These are phyloP conservation scores for Benitochromis conjunctus DNA, from an alignment of 2,113 vertebrate genomes.

Conservation along the genomic window DNA sequence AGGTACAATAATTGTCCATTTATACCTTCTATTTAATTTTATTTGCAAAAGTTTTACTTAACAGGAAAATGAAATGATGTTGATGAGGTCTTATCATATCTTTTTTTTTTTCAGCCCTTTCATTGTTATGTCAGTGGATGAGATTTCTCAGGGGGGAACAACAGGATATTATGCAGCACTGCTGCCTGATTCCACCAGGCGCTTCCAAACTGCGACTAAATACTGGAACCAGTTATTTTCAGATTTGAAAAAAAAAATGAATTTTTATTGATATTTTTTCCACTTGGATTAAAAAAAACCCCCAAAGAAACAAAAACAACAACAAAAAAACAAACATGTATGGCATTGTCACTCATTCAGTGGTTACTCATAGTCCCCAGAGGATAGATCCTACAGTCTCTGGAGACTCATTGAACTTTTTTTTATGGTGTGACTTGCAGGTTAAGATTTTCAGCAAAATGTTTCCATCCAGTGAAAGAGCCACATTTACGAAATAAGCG, in stretches of 20 bases:
- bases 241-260: not conserved
- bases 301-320: not conserved
- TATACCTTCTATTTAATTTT: not conserved
- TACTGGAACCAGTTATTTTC: not conserved
- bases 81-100: not conserved
- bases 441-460: not conserved
- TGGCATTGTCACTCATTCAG: not conserved
- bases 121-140: not conserved
- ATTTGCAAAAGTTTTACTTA: not conserved
- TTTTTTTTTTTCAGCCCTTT: not conserved
- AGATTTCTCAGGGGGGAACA: not conserved
- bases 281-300: accelerated
- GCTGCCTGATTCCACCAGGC: not conserved
- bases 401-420: not conserved
- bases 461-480: not conserved
- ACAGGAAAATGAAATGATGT: not conserved
- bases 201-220: not conserved
- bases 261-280: not conserved
- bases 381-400: not conserved
- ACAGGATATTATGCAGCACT: not conserved
- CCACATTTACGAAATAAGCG: not conserved
- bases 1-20: not conserved
- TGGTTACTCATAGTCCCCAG: accelerated
- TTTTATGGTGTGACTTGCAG: not conserved
- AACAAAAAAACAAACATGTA: accelerated